Conservation (phyloP, 2,797 vertebrate species). For the Schizopygopsis malacanthus region DNA sequence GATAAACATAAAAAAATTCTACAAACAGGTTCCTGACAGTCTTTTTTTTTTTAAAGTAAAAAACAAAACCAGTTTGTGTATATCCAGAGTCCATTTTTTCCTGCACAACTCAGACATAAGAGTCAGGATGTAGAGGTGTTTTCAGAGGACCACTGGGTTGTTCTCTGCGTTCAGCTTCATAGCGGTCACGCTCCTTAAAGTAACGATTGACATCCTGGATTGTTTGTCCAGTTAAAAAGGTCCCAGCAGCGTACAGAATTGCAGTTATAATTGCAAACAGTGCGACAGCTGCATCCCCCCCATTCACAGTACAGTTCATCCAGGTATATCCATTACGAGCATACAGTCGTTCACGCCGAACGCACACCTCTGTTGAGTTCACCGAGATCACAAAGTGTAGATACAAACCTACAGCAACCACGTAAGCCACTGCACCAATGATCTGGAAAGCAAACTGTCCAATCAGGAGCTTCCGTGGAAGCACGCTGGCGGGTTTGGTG, state of each 20-base stretch:
- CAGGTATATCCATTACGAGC: conserved; percentile 87
- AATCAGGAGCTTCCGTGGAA: conserved; percentile 74
- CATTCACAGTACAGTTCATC: conserved; percentile 90
- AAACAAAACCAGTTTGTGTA: not conserved
- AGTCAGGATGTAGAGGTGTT: conserved; percentile 11
- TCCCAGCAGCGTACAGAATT: conserved; percentile 82
- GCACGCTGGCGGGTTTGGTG: conserved; percentile 79
- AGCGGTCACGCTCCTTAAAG: conserved; percentile 57
- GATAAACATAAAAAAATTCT: not conserved
- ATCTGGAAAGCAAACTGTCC: conserved; percentile 82
- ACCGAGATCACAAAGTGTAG: conserved; percentile 84
- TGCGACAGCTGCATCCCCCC: conserved; percentile 86
- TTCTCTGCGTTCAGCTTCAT: conserved; percentile 29
- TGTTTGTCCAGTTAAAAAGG: conserved; percentile 76
- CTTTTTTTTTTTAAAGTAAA: not conserved
- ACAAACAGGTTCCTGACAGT: not conserved
- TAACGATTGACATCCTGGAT: conserved; percentile 70
- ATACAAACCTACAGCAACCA: conserved; percentile 85
- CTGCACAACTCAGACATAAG: conserved; percentile 47
- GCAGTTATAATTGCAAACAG: conserved; percentile 87
- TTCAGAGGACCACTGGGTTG: conserved; percentile 40
- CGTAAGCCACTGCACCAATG: conserved; percentile 76
- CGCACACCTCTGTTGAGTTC: conserved; percentile 88
- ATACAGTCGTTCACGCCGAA: conserved; percentile 83
- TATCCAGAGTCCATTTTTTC: not conserved